A percentile compares a stretch with the other conserved stretches of the same genome.
Conservation (phyloP, 2,888 invertebrate species). For the Sinhomidia bicolor region DNA sequence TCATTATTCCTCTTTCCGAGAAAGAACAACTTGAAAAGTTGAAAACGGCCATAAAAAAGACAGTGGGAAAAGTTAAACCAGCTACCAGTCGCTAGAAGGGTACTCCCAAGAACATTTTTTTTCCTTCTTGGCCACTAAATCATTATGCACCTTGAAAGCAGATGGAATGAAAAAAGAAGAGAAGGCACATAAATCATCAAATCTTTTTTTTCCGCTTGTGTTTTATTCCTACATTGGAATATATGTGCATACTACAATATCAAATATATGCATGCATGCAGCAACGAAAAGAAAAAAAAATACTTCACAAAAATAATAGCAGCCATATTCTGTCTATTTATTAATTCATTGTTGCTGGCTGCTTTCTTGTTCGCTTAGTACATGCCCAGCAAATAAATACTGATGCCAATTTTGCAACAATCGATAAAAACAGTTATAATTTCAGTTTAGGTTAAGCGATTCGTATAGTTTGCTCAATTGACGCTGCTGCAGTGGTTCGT, state of each 20-base stretch:
- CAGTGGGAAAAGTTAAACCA: background rate
- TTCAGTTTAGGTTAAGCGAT: background rate
- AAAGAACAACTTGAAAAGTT: conserved; percentile 35
- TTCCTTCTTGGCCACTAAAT: conserved; percentile 54
- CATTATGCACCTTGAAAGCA: conserved; percentile 61
- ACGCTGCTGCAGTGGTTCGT: background rate
- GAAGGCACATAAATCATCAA: conserved; percentile 43
- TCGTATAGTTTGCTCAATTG: background rate
- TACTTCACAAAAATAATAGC: background rate
- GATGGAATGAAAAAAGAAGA: conserved; percentile 43
- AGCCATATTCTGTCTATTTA: conserved; percentile 8
- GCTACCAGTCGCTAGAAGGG: background rate
- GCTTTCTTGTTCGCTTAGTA: background rate
- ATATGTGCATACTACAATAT: background rate
- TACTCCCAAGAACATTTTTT: conserved; percentile 7
- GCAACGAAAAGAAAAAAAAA: background rate
- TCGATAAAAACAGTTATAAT: background rate
- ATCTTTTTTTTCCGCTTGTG: background rate
- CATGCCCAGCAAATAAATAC: background rate
- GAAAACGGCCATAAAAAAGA: conserved; percentile 33
- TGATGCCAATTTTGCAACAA: background rate
- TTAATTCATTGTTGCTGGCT: conserved; percentile 36
- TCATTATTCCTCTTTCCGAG: background rate
- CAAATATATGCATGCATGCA: no score
- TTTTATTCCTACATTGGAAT: background rate